These are phyloP conservation scores for Eretmocerus hayati DNA, from an alignment of 2,888 invertebrate genomes.

Conservation along the genomic window DNA sequence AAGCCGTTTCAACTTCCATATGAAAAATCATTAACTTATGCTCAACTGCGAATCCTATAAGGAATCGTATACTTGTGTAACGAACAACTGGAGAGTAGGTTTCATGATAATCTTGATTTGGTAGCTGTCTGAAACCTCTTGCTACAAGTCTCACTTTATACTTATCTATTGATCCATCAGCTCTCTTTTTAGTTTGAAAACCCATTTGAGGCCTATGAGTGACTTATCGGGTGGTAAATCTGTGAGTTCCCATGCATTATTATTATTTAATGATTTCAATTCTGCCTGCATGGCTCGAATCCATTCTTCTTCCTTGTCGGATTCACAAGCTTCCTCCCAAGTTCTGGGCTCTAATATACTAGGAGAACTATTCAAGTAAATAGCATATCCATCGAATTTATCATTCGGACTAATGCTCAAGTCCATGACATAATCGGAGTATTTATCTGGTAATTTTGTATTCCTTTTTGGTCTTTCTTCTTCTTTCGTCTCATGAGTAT, in stretches of 20 bases:
- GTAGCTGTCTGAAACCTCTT: constrained; percentile 12
- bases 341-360: neutral
- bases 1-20: constrained; percentile 16
- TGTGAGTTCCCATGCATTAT: neutral
- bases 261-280: neutral
- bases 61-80: constrained; percentile 7
- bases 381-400: neutral
- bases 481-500: neutral
- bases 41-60: constrained; percentile 4
- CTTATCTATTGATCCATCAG: constrained; percentile 6
- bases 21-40: constrained; percentile 7
- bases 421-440: neutral
- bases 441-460: neutral
- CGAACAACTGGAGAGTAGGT: constrained; percentile 18
- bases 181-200: constrained; percentile 9
- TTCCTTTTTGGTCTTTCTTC: neutral
- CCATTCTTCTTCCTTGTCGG: neutral
- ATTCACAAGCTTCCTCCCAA: neutral
- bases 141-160: constrained; percentile 16
- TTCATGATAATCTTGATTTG: constrained; percentile 3
- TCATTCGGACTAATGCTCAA: neutral
- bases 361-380: neutral
- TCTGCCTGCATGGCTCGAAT: neutral
- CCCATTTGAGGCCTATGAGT: constrained; percentile 10
- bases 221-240: constrained; percentile 5